phyloP scores from a whole-genome alignment of 2,888 invertebrate species.

The Tanytarsus gracilentus region DNA sequence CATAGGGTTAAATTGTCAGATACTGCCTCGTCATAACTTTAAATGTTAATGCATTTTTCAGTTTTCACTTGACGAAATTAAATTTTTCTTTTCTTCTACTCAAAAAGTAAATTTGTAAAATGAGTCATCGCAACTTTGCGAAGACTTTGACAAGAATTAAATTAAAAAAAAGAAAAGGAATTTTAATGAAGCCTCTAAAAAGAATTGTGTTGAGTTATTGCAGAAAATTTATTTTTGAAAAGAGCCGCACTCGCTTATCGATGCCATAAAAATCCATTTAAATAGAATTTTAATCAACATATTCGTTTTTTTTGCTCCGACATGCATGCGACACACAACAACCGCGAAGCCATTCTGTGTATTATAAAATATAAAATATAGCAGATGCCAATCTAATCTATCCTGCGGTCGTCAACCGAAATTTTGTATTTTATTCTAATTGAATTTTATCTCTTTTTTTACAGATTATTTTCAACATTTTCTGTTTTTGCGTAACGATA shows the following conservation, averaged over 20 bases:
- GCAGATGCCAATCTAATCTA: not conserved
- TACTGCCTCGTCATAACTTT: conserved; percentile 2
- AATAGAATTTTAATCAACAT: conserved; percentile 1
- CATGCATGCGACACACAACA: no score
- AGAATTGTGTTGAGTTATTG: no score
- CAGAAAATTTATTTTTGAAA: no score
- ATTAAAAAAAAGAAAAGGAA: not conserved
- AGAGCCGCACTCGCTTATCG: not conserved
- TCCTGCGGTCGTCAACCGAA: not conserved
- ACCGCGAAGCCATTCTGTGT: not conserved
- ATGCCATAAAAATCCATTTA: conserved; percentile 15
- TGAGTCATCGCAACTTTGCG: not conserved
- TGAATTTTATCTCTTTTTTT: not conserved
- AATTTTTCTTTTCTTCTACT: not conserved
- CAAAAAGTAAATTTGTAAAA: not conserved
- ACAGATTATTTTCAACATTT: conserved; percentile 13
- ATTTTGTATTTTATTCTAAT: not conserved
- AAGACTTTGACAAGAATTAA: not conserved
- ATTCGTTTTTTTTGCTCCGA: not conserved
- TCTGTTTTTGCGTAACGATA: conserved; percentile 7
- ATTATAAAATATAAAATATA: not conserved
- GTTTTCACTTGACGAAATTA: conserved; percentile 12
- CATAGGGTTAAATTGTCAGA: not conserved
- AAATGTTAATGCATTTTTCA: conserved; percentile 15
- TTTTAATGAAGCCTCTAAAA: conserved; percentile 3